Evolutionary conservation across 2,113 vertebrate species (phyloP).

Genomic region (Spilogale gracilis): DNA sequence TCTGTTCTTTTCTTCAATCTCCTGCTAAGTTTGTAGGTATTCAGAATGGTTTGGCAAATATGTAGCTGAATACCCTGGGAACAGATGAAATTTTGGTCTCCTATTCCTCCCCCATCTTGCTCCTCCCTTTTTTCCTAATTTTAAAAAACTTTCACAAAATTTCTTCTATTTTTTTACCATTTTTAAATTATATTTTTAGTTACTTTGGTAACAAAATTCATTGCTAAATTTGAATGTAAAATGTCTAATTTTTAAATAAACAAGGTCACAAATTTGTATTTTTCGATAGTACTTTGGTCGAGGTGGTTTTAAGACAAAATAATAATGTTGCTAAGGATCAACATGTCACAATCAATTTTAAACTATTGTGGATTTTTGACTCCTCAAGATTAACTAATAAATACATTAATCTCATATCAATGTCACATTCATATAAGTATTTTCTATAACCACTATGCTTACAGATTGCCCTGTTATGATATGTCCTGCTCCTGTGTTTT

Average conservation of each 20-base stretch:
- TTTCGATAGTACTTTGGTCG: constrained; percentile 58
- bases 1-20: too few species aligned
- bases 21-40: too few species aligned
- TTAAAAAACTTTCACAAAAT: constrained; percentile 40
- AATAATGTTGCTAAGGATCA: background rate
- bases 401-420: constrained; percentile 46
- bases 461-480: background rate
- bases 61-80: too few species aligned
- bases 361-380: background rate
- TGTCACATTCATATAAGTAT: background rate
- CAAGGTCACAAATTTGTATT: constrained; percentile 74
- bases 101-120: too few species aligned
- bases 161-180: constrained; percentile 66
- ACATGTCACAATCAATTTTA: background rate
- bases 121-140: too few species aligned
- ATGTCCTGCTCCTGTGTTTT: background rate
- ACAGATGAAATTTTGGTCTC: too few species aligned
- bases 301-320: constrained; percentile 63
- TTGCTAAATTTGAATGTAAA: constrained; percentile 91
- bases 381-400: constrained; percentile 61
- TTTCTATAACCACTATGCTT: constrained; percentile 1
- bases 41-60: too few species aligned
- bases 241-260: constrained; percentile 90
- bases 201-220: constrained; percentile 93
- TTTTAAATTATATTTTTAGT: constrained; percentile 92